Base-by-base conservation (phyloP, 2,797 vertebrate species). In the Chelonia mydas region DNA sequence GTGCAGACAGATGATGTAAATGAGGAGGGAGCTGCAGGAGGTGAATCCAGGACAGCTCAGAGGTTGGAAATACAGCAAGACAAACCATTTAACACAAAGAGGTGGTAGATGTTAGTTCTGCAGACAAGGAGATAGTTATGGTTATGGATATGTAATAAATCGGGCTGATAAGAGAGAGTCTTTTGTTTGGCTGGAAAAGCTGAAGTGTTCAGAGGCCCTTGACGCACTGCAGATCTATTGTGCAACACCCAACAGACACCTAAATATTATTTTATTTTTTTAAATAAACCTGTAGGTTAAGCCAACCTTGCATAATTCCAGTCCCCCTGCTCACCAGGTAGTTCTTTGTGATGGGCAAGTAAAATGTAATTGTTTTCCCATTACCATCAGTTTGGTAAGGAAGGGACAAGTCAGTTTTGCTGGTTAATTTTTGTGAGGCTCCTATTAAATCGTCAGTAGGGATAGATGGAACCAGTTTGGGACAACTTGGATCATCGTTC, bases 201-300 rank as follows among this genome's bases (percentile, higher is more conserved):
- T 2, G 33, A 45, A 37, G 19, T 53, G 25, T 37, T 84, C 47
- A 57, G 33, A 82, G 33, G 13, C 2, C 88, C 65, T 4, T 1
- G 5, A 33, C 2, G 0, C 2, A 47, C 76, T 4, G 0, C 2
- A 33, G 50, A 53, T 85, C 33, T 61, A 59, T 77, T 6, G 72
- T 76, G 84, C 28, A 84, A 78, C 89, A n/a, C 5, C 16, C 68
- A 17, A n/a, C 37, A 0, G 1, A 61, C 21, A 11, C 27, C 2
- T 27, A 51, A 3, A 54, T 23, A 33, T 1, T 1, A 16, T 81
- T 77, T 91, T 87, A 87, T 92, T 97, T 95, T 90, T 92, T 81
- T 77, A 89, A 97, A 97, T 97, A 96, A 91, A 97, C 65, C 27
- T 27, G 11, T 41, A 55, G 68, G 33, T 68, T n/a, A 1, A 8